Evolutionary conservation across 1,140 invertebrate species (phyloP).

Genomic region (Ephestia elutella): DNA sequence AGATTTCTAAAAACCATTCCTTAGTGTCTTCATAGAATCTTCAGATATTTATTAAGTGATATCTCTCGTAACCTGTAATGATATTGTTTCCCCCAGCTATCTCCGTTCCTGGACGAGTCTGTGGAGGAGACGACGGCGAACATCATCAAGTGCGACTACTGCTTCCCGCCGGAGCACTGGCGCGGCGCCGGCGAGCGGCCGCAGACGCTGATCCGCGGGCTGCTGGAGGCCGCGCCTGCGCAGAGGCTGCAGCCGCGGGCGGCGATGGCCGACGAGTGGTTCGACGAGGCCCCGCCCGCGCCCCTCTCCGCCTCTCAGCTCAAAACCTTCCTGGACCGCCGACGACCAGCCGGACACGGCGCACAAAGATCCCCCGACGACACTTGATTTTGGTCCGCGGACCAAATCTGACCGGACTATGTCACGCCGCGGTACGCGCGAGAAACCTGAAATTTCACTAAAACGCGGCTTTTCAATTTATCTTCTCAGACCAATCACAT

Average conservation of each 20-base stretch:
- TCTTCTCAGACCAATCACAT: background rate
- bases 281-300: slow-evolving; percentile 64
- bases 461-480: too few relatives aligned
- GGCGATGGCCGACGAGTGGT: slow-evolving; percentile 76
- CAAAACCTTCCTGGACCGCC: slow-evolving; percentile 61
- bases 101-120: slow-evolving; percentile 88
- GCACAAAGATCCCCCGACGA: slow-evolving; percentile 54
- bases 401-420: slow-evolving; percentile 1
- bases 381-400: slow-evolving; percentile 37
- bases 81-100: slow-evolving; percentile 74
- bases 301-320: slow-evolving; percentile 48
- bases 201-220: slow-evolving; percentile 78
- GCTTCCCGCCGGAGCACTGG: slow-evolving; percentile 89
- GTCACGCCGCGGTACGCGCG: background rate
- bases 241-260: slow-evolving; percentile 74
- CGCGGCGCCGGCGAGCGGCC: slow-evolving; percentile 80
- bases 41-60: too few relatives aligned
- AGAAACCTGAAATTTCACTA: too few relatives aligned
- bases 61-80: slow-evolving; percentile 12
- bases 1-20: too few relatives aligned
- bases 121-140: slow-evolving; percentile 89
- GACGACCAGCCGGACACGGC: slow-evolving; percentile 53
- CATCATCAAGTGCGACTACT: slow-evolving; percentile 87
- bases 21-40: too few relatives aligned
- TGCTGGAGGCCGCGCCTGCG: slow-evolving; percentile 78